Evolutionary conservation across 2,888 invertebrate genomes (phyloP).

Genomic region (Heliconius aoede): DNA sequence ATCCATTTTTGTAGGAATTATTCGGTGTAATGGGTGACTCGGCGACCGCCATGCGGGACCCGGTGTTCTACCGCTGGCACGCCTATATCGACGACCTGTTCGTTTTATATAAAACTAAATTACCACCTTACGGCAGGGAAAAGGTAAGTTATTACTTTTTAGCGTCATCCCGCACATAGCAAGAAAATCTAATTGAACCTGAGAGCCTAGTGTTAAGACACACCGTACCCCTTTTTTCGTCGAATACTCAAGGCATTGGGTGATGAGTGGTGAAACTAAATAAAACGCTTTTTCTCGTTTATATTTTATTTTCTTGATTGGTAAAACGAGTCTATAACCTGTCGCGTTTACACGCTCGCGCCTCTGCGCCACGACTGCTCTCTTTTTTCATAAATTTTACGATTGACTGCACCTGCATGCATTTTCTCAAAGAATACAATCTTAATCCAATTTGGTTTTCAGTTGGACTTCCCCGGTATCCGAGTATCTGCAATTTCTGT

Average conservation of each 20-base stretch:
- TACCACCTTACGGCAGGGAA: conserved; percentile 85
- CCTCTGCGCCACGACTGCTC: no score
- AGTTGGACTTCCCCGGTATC: conserved; percentile 86
- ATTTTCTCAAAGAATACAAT: not conserved
- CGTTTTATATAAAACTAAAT: conserved; percentile 87
- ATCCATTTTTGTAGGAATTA: conserved; percentile 83
- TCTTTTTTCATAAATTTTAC: no score
- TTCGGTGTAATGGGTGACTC: conserved; percentile 93
- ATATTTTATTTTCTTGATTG: no score
- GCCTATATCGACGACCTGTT: conserved; percentile 91
- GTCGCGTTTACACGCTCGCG: no score
- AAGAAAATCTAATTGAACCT: no score
- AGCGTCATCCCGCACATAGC: not conserved
- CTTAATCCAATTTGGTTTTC: conserved; percentile 14
- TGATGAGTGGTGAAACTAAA: no score
- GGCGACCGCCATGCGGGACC: conserved; percentile 93
- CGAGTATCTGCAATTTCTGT: conserved; percentile 84
- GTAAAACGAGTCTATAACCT: no score
- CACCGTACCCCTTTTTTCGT: no score
- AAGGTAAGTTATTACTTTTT: conserved; percentile 73
- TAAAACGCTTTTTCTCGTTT: no score
- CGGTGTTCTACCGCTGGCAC: conserved; percentile 94
- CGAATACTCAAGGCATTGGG: no score
- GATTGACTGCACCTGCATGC: no score
- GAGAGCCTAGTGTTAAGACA: no score